These are phyloP conservation scores for Ammodytes dubius DNA, from an alignment of 2,113 vertebrate genomes.

Conservation along the genomic window DNA sequence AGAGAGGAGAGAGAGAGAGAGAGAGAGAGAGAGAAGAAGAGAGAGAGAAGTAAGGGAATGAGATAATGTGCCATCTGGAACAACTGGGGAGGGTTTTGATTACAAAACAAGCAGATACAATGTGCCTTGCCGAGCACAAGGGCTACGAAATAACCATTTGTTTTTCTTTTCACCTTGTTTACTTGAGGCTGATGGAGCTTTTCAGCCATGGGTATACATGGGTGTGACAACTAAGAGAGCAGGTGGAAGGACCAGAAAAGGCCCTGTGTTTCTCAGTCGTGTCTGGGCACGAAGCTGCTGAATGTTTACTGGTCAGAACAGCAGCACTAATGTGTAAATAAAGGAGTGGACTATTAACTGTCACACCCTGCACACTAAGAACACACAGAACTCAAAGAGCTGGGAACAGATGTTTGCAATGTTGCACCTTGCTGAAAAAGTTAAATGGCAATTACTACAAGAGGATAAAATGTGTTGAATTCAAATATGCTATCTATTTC, in stretches of 20 bases:
- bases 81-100: conserved; percentile 5
- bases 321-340: neutral
- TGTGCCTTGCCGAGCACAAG: neutral
- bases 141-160: neutral
- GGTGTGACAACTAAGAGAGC: conserved; percentile 57
- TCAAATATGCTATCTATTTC: neutral
- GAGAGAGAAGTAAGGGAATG: conserved; percentile 45
- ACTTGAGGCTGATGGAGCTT: conserved; percentile 18
- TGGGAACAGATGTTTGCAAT: neutral
- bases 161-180: conserved; percentile 19
- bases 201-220: conserved; percentile 13
- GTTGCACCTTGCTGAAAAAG: neutral
- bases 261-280: conserved; percentile 40
- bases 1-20: too few species aligned
- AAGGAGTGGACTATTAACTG: conserved; percentile 14
- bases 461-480: neutral
- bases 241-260: conserved; percentile 73
- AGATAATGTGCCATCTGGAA: conserved; percentile 20
- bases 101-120: conserved; percentile 7
- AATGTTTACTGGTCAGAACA: conserved; percentile 19
- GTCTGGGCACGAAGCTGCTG: conserved; percentile 59
- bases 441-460: neutral
- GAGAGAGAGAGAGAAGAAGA: conserved; percentile 32
- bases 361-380: conserved; percentile 15
- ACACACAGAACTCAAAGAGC: neutral